Evolutionary conservation across 2,113 vertebrate genomes (phyloP).

Genomic region (Ammodytes marinus): DNA sequence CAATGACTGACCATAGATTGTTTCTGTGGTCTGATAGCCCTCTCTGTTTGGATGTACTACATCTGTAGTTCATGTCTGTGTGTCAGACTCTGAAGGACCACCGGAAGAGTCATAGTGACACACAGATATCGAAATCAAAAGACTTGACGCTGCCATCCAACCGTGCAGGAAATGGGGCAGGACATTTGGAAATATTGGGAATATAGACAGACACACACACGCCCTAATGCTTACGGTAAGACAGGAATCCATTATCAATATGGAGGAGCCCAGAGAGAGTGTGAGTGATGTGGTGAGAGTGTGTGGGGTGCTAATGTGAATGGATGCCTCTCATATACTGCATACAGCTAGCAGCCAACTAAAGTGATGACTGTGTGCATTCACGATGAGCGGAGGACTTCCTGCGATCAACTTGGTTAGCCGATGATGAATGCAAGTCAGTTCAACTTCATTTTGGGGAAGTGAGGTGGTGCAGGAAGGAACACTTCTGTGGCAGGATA

Average conservation of each 20-base stretch:
- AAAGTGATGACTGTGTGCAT: constrained; percentile 73
- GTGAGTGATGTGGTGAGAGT: constrained; percentile 67
- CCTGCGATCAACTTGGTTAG: constrained; percentile 69
- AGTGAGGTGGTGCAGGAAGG: neutral
- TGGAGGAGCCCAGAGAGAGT: constrained; percentile 44
- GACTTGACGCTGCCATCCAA: constrained; percentile 4
- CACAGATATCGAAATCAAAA: constrained; percentile 46
- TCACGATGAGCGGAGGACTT: constrained; percentile 63
- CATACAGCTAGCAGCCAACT: constrained; percentile 56
- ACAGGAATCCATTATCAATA: constrained; percentile 68
- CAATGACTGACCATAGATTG: constrained; percentile 20
- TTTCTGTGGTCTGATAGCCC: constrained; percentile 24
- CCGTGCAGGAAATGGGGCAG: constrained; percentile 21
- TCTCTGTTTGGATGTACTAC: constrained; percentile 9
- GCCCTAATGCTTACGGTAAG: constrained; percentile 62
- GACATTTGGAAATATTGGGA: neutral
- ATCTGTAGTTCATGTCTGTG: neutral
- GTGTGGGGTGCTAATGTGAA: constrained; percentile 72
- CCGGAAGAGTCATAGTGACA: constrained; percentile 15
- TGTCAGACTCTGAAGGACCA: constrained; percentile 16
- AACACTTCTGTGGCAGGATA: neutral
- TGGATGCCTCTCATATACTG: constrained; percentile 74
- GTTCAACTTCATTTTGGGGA: constrained; percentile 52
- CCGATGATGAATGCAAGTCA: constrained; percentile 68
- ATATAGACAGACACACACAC: constrained; percentile 16